phyloP scores from a whole-genome alignment of 1,140 invertebrate species.

The Drosophila tristis region DNA sequence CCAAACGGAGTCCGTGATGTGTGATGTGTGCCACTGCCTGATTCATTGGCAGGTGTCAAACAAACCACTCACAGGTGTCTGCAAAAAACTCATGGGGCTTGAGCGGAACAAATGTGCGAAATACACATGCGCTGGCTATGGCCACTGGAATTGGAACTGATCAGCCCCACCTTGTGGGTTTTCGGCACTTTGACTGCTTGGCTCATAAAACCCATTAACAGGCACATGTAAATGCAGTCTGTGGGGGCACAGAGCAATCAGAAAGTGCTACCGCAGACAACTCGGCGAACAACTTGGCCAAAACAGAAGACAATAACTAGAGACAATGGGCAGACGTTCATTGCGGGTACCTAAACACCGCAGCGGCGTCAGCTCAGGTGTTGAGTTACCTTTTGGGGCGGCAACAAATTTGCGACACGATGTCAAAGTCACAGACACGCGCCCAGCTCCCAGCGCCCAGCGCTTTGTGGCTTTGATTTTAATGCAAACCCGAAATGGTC shows the following conservation, averaged over 20 bases:
- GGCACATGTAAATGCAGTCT: constrained; percentile 67
- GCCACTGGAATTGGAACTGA: constrained; percentile 16
- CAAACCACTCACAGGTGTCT: too few relatives aligned
- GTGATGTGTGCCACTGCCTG: background rate
- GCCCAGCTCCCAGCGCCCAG: background rate
- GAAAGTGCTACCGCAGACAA: constrained; percentile 35
- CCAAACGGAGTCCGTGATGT: too few relatives aligned
- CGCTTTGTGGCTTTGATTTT: constrained; percentile 44
- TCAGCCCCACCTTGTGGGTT: constrained; percentile 2
- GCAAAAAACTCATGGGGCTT: too few relatives aligned
- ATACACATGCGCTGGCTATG: background rate
- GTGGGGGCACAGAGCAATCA: constrained; percentile 5
- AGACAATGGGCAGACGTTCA: constrained; percentile 52
- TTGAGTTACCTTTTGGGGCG: constrained; percentile 52
- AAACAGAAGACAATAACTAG: constrained; percentile 16
- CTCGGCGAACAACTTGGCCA: constrained; percentile 13
- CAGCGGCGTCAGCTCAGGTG: constrained; percentile 15
- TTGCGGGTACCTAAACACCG: constrained; percentile 25
- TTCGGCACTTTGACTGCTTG: constrained; percentile 19
- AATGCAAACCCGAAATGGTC: constrained; percentile 37
- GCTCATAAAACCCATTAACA: constrained; percentile 72
- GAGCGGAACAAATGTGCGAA: too few relatives aligned
- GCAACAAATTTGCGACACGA: constrained; percentile 67
- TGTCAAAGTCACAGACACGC: constrained; percentile 62
- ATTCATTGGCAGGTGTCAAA: constrained; percentile 28